Evolutionary conservation across 2,888 invertebrate species (phyloP), one percentile per base, ranked within the genome.

Genomic region (Eilema caniola): DNA sequence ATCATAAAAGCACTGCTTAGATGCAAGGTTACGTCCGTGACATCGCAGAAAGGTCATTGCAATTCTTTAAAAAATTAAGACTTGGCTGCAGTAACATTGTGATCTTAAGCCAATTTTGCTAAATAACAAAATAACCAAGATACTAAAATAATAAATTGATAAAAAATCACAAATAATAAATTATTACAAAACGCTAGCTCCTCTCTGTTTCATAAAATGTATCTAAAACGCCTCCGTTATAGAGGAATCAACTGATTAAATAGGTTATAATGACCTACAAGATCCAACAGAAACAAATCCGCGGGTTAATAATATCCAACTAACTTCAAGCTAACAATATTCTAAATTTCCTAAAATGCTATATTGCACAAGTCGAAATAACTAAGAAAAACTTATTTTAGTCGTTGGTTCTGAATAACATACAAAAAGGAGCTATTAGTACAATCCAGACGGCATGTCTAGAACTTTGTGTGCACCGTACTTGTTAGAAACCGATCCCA

Each of bases 381-480:
- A 87, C 90, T 94, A 92, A 90, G 84, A 87, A 87, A 88, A 82
- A 85, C 92, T 93, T 90, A 94, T 89, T 92, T 91, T 95, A 95
- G 89, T 95, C 95, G 95, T 92, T 95, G 95, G 95, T 95, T 90
- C 88, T 90, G 86, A 90, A 88, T 59, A 80, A 86, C 78, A 83
- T 83, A 76, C 41, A 75, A 74, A 74, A 62, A 84, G 74, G 77
- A 82, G 72, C 72, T 75, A 83, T 91, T 85, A 97, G 92, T 97
- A 97, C 75, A 97, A 91, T 70, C 97, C 97, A 62, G 97, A 97
- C 77, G 97, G 97, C 91, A 97, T 96, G 87, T 97, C 97, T 8
- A 97, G 97, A 14, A 97, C 95, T 93, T 97, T 97, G 69, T 96
- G 95, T 53, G 93, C 88, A 37, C 96, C 96, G 72, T 90, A 92